Conservation (phyloP, 2,113 vertebrate species). For the Tiliqua scincoides region DNA sequence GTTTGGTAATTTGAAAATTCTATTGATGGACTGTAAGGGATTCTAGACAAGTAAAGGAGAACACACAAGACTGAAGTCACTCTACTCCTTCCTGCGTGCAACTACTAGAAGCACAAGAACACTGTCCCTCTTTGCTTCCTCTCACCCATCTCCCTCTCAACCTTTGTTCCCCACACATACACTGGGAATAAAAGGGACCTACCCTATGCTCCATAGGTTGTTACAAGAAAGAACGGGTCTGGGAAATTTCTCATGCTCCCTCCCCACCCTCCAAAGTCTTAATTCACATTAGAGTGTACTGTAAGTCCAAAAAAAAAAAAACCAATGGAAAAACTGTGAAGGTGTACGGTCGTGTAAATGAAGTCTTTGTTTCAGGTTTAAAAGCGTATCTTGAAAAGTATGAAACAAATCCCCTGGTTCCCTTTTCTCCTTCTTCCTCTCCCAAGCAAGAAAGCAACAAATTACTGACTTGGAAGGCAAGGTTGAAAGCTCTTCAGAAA, state of each 20-base stretch:
- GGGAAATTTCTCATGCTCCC: neutral
- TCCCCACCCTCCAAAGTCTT: neutral
- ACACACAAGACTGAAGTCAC: neutral
- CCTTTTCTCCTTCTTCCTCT: neutral
- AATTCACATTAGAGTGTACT: neutral
- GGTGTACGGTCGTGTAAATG: neutral
- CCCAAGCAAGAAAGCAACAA: neutral
- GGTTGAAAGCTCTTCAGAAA: neutral
- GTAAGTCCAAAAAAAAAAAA: neutral
- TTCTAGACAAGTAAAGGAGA: neutral
- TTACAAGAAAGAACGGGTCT: neutral
- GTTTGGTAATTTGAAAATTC: too few species aligned
- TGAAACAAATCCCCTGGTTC: neutral
- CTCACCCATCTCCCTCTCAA: neutral
- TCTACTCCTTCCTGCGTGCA: too few species aligned
- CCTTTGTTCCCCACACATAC: neutral
- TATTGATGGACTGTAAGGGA: neutral
- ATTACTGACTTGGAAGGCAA: slow-evolving; percentile 1
- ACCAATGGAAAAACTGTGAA: neutral
- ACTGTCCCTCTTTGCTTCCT: neutral
- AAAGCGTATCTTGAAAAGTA: neutral
- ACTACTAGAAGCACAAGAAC: too few species aligned
- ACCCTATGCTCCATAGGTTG: neutral
- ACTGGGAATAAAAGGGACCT: neutral
- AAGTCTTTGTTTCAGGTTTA: neutral